phyloP scores from a whole-genome alignment of 2,888 invertebrate species.

The Diabrotica balteata region DNA sequence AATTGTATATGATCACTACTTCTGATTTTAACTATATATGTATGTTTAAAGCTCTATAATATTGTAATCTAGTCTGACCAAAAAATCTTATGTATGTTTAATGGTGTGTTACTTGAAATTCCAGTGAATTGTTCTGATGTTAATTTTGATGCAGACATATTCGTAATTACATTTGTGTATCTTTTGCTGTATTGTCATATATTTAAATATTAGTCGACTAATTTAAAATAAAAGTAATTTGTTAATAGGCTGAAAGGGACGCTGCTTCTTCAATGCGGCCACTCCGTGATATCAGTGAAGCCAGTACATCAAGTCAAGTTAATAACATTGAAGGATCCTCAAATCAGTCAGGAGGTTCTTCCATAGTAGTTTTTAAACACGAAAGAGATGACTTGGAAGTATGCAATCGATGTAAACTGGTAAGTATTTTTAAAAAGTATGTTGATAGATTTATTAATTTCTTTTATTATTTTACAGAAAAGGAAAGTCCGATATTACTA shows the following conservation, averaged over 20 bases:
- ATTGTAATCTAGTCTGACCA: no score
- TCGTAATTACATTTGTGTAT: background rate
- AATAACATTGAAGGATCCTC: slow-evolving; percentile 32
- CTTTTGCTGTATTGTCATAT: slow-evolving; percentile 1
- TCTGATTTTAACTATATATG: no score
- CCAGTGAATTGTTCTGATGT: no score
- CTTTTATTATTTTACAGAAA: slow-evolving; percentile 44
- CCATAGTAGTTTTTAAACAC: slow-evolving; percentile 45
- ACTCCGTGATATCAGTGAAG: slow-evolving; percentile 50
- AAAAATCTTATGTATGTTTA: no score
- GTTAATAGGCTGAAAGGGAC: slow-evolving; percentile 67
- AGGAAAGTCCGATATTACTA: slow-evolving; percentile 60
- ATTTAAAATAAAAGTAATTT: background rate
- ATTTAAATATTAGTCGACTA: background rate
- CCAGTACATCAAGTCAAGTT: slow-evolving; percentile 51
- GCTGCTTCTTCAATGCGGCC: slow-evolving; percentile 60
- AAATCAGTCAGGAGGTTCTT: slow-evolving; percentile 27
- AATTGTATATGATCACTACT: no score
- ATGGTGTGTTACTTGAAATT: no score
- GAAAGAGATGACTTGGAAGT: slow-evolving; percentile 52
- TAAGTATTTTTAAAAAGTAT: slow-evolving; percentile 38
- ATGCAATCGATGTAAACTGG: slow-evolving; percentile 63
- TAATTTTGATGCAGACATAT: no score
- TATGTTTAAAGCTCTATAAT: no score
- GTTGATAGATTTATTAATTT: background rate